Evolutionary conservation across 2,888 invertebrate species (phyloP).

Genomic region (Odontocolon sp.): DNA sequence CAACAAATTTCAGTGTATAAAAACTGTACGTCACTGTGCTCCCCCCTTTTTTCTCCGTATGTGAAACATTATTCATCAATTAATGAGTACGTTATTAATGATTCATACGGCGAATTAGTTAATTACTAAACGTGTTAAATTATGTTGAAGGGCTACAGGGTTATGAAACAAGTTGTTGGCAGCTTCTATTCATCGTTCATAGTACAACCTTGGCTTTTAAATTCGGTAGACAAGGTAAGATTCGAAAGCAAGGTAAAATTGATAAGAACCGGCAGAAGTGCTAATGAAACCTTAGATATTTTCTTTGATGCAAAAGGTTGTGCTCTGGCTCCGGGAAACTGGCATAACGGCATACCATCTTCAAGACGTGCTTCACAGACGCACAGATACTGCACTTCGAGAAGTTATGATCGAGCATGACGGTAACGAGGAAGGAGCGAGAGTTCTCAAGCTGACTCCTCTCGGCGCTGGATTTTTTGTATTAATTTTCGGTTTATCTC

Average conservation of each 20-base stretch:
- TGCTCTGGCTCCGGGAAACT: conserved; percentile 68
- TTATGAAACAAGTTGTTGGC: conserved; percentile 70
- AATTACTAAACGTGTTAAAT: too few relatives aligned
- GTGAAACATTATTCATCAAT: too few relatives aligned
- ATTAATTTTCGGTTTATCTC: not conserved
- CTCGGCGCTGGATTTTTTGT: not conserved
- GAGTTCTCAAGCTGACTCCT: conserved; percentile 59
- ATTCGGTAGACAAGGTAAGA: conserved; percentile 70
- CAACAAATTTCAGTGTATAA: not conserved
- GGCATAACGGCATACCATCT: conserved; percentile 71
- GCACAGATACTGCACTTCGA: conserved; percentile 64
- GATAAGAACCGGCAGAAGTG: not conserved
- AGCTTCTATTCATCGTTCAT: conserved; percentile 71
- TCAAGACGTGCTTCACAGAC: conserved; percentile 70
- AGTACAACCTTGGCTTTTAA: conserved; percentile 74
- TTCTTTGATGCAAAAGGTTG: conserved; percentile 64
- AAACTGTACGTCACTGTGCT: too few relatives aligned
- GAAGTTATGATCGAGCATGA: conserved; percentile 73
- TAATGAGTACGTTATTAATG: too few relatives aligned
- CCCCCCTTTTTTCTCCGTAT: too few relatives aligned
- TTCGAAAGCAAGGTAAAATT: not conserved
- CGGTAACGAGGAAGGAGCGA: conserved; percentile 56
- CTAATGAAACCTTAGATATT: not conserved
- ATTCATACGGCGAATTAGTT: too few relatives aligned
- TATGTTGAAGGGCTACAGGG: conserved; percentile 67